Percentiles rank a stretch among this genome's conserved stretches.
These are phyloP conservation scores for Ephialtes manifestator DNA, from an alignment of 2,888 invertebrate genomes.

Conservation along the genomic window DNA sequence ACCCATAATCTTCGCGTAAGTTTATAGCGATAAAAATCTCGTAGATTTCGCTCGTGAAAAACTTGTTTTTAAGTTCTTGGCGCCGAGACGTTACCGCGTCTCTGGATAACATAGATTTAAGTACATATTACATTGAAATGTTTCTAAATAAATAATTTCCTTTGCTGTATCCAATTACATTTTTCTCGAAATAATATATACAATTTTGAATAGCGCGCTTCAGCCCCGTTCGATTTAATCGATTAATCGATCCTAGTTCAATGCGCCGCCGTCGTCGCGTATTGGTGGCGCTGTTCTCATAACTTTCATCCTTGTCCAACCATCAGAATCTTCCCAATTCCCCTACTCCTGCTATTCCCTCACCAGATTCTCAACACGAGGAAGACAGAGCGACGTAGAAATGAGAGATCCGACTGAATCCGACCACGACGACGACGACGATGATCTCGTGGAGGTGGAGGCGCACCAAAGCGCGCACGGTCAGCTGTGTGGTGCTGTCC, in stretches of 20 bases:
- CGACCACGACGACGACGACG: conserved; percentile 34
- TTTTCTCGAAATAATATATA: no score
- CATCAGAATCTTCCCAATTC: no score
- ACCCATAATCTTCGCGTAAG: no score
- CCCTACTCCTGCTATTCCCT: not conserved
- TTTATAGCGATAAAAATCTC: no score
- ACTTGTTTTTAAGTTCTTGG: no score
- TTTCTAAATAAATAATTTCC: no score
- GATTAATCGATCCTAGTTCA: not conserved
- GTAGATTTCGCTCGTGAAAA: no score
- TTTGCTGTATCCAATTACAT: no score
- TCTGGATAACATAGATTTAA: no score
- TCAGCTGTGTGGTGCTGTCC: conserved; percentile 60
- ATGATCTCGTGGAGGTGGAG: conserved; percentile 46
- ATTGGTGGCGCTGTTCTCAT: not conserved
- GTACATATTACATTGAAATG: no score
- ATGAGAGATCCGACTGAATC: not conserved
- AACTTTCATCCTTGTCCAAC: not conserved
- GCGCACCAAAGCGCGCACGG: conserved; percentile 54
- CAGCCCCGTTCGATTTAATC: not conserved
- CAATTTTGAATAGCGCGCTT: not conserved
- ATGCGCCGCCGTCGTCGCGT: not conserved
- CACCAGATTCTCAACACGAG: not conserved
- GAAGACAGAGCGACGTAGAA: not conserved
- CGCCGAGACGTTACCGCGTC: no score